phyloP scores from a whole-genome alignment of 1,140 invertebrate species.

The Metaphire vulgaris region DNA sequence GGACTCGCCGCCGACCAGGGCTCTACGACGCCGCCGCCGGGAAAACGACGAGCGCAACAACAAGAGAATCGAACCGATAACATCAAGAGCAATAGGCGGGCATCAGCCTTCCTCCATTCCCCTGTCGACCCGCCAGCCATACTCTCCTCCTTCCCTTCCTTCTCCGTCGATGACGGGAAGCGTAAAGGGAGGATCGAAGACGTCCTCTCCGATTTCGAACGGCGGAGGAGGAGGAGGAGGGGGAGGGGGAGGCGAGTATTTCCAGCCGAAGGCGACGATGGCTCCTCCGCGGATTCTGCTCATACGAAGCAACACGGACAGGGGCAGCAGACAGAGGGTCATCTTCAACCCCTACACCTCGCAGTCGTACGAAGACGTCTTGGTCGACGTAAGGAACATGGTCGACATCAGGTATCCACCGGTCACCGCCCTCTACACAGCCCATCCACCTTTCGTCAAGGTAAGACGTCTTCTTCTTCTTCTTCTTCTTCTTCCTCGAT shows the following conservation, averaged over 20 bases:
- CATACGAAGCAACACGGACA: slow-evolving; percentile 42
- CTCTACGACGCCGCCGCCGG: too few species aligned
- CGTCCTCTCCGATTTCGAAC: not conserved
- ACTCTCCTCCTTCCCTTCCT: too few species aligned
- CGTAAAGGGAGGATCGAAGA: not conserved
- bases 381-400: slow-evolving; percentile 62
- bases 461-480: too few species aligned
- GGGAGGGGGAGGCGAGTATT: too few species aligned
- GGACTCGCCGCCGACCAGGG: too few species aligned
- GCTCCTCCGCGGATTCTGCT: slow-evolving; percentile 38
- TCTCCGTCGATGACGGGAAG: not conserved
- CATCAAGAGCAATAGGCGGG: too few species aligned
- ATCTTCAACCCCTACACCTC: slow-evolving; percentile 81
- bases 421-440: slow-evolving; percentile 39
- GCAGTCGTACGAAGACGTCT: slow-evolving; percentile 88
- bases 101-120: too few species aligned
- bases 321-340: slow-evolving; percentile 42
- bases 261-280: not conserved
- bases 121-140: too few species aligned
- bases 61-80: too few species aligned
- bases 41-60: too few species aligned
- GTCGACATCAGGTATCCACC: slow-evolving; percentile 35
- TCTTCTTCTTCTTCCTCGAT: too few species aligned
- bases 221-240: too few species aligned
- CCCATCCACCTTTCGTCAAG: slow-evolving; percentile 38